These are phyloP conservation scores for Epizoanthus stellaris DNA, from an alignment of 92 coral and sea anemone genomes.

Conservation along the genomic window DNA sequence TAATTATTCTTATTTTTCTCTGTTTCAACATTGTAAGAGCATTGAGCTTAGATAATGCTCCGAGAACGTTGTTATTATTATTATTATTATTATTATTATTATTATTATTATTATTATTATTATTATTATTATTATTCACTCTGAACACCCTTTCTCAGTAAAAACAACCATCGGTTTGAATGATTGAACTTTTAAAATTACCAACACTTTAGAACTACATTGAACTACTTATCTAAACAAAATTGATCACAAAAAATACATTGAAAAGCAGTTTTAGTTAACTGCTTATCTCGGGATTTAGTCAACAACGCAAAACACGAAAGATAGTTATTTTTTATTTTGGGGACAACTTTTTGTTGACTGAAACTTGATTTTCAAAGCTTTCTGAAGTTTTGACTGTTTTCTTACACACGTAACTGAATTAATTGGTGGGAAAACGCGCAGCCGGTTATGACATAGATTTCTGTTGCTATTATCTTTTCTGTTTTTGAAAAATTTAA, in stretches of 20 bases:
- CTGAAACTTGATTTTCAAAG: background rate
- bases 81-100: no score
- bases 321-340: no score
- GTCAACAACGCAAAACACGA: no score
- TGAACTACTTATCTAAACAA: background rate
- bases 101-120: no score
- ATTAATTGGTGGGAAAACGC: slow-evolving; percentile 8
- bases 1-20: no score
- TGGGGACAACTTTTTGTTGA: background rate
- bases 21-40: no score
- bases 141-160: background rate
- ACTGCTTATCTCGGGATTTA: no score
- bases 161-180: background rate
- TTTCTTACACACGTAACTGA: background rate
- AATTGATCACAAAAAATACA: background rate
- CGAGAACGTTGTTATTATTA: no score
- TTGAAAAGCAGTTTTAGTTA: background rate
- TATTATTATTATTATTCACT: no score
- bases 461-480: no score
- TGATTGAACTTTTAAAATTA: background rate
- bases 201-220: background rate
- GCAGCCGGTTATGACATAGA: slow-evolving; percentile 7
- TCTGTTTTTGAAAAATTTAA: background rate
- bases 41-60: no score
- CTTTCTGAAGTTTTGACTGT: background rate